Evolutionary conservation across 2,888 invertebrate species (phyloP), one percentile per base, ranked within the genome.

Genomic region (Hyalella azteca): DNA sequence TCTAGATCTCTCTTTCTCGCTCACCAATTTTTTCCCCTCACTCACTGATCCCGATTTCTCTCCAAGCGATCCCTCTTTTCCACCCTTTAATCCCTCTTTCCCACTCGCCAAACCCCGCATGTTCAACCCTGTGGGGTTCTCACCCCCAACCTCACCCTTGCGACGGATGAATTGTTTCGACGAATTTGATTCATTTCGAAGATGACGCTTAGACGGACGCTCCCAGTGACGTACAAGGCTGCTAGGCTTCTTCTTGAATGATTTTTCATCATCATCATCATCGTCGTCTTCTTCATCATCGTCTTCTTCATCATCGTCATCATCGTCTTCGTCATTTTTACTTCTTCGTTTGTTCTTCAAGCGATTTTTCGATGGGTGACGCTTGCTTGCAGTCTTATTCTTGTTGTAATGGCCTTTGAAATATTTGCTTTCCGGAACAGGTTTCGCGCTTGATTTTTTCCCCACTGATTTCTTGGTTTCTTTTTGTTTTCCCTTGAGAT

Each of bases 391-490:
- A 4, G 40, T 45, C 29, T 83, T 80, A 41, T 81, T 79, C 49
- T 79, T 83, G 22, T 83, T 83, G 54, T 81, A 81, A 29, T 83
- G 83, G 22, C 80, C 81, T n/a, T 79, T 82, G 73, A 80, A 82
- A 73, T 81, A 81, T 36, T 76, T 79, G 5, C 73, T 45, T 29
- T 79, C 45, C 15, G 80, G 79, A 15, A 78, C 66, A 13, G 40
- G n/a, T 13, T 59, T 39, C 22, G 60, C 5, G 2, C 41, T 45
- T 39, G 11, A 0, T 78, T 54, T 50, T 54, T 39, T 39, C 4
- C 40, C 41, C 7, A 39, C 1, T 66, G 41, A 13, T 40, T 40
- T 60, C 32, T 60, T 60, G 29, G 76, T 26, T 13, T 9, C n/a
- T 22, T 45, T 22, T 36, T 26, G 15, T 19, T 48, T 19, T 49